Conservation (phyloP, 2,113 vertebrate species). For the Brienomyrus brachyistius region DNA sequence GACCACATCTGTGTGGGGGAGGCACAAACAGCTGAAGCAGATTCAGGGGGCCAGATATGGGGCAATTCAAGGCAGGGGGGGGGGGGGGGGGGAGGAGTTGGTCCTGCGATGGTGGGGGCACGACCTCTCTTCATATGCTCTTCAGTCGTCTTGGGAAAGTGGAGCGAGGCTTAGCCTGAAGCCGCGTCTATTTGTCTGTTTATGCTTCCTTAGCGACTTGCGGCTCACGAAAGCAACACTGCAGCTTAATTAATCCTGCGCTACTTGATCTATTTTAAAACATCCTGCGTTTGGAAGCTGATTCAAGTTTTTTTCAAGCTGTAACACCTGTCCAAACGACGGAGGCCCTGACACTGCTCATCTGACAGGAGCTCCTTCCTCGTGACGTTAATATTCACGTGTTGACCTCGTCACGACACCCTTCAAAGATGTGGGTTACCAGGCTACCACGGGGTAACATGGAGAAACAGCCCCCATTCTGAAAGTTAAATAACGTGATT, state of each 20-base stretch:
- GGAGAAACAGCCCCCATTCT: background rate
- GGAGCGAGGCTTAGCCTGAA: background rate
- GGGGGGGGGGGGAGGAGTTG: background rate
- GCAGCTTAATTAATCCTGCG: conserved; percentile 33
- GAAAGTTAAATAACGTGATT: background rate
- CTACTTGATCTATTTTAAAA: conserved; percentile 45
- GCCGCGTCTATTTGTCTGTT: background rate
- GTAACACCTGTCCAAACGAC: conserved; percentile 33
- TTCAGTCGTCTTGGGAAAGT: conserved; percentile 2
- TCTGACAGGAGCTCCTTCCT: background rate
- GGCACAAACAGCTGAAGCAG: conserved; percentile 17
- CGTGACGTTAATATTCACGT: background rate
- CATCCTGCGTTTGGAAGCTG: conserved; percentile 37
- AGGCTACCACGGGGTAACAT: background rate
- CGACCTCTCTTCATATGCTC: background rate
- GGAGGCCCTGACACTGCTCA: conserved; percentile 29
- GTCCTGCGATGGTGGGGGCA: background rate
- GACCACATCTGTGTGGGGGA: conserved; percentile 21
- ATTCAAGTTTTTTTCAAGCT: conserved; percentile 41
- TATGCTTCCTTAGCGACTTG: background rate
- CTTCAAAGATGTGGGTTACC: background rate
- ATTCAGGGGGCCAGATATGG: conserved; percentile 17
- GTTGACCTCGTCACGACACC: background rate
- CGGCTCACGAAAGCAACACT: conserved; percentile 26
- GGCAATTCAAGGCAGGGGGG: background rate